Percentiles rank a stretch among this genome's conserved stretches.
phyloP scores from a whole-genome alignment of 2,113 vertebrate species.

The Chroicocephalus ridibundus region DNA sequence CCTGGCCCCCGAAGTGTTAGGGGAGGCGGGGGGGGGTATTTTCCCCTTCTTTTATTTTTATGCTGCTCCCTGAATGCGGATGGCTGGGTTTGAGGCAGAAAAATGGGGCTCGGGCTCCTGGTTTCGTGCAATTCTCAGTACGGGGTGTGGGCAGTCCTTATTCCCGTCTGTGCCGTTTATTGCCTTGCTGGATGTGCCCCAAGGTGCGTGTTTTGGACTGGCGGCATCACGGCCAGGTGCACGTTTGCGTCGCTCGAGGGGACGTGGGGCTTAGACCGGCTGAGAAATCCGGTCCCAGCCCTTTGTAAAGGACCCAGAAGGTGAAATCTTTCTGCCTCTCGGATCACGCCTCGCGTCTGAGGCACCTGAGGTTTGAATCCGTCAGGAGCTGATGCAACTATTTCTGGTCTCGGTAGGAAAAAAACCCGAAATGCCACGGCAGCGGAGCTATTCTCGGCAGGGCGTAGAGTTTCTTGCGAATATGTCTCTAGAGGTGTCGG shows the following conservation, averaged over 20 bases:
- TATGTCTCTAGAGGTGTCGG: neutral
- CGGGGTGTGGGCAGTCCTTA: neutral
- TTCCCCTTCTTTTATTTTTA: fast-evolving
- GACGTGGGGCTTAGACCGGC: neutral
- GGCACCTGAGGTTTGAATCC: slow-evolving; percentile 6
- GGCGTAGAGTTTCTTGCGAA: neutral
- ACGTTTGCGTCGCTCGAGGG: fast-evolving
- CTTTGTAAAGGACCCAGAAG: neutral
- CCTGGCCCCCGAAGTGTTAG: neutral
- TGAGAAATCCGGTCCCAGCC: neutral
- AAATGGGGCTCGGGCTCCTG: neutral
- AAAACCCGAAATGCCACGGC: neutral
- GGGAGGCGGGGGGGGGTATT: neutral
- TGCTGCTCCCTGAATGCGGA: neutral
- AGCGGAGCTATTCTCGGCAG: slow-evolving; percentile 6
- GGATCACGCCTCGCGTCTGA: neutral
- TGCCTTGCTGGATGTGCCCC: neutral
- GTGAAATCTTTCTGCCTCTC: neutral
- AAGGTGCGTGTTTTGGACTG: fast-evolving
- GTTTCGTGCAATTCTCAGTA: neutral
- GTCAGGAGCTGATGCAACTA: slow-evolving; percentile 51
- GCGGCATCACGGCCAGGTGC: neutral
- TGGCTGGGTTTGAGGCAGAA: neutral
- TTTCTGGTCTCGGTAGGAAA: slow-evolving; percentile 10
- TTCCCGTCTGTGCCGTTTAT: fast-evolving